Evolutionary conservation across 35 echinoderm and acorn worm genomes (phyloP).

Genomic region (Lytechinus pictus): DNA sequence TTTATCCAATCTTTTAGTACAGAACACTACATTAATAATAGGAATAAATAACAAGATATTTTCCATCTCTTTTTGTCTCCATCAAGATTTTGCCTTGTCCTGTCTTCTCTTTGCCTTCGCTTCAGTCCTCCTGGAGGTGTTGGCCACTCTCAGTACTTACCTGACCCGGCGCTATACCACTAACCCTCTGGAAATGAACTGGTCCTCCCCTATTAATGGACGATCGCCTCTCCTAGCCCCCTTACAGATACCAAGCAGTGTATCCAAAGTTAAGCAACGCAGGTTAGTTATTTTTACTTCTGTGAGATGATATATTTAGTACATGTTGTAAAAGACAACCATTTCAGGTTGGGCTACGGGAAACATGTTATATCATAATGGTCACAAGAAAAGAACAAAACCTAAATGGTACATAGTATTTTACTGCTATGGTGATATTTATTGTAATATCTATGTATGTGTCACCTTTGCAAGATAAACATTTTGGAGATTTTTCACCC

Average conservation of each 20-base stretch:
- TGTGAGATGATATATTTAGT: no score
- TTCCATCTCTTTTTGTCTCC: neutral
- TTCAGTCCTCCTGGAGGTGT: neutral
- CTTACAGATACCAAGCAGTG: slow-evolving; percentile 38
- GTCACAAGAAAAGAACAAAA: no score
- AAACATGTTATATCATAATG: no score
- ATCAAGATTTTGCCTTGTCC: slow-evolving; percentile 12
- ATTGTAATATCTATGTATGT: no score
- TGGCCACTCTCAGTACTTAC: neutral
- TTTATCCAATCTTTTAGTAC: no score
- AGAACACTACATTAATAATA: no score
- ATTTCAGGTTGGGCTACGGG: no score
- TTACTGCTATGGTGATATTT: no score
- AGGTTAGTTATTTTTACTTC: neutral
- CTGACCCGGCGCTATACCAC: slow-evolving; percentile 24
- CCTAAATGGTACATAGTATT: no score
- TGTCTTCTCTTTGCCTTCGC: slow-evolving; percentile 29
- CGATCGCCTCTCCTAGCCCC: slow-evolving; percentile 30
- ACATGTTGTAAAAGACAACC: no score
- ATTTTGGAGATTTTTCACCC: no score
- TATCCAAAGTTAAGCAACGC: slow-evolving; percentile 21
- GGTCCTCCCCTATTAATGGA: slow-evolving; percentile 2
- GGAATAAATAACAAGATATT: neutral
- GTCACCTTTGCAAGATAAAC: no score
- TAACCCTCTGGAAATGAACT: slow-evolving; percentile 43